These are phyloP conservation scores for Thereva nobilitata DNA, from an alignment of 2,888 invertebrate genomes.

Conservation along the genomic window DNA sequence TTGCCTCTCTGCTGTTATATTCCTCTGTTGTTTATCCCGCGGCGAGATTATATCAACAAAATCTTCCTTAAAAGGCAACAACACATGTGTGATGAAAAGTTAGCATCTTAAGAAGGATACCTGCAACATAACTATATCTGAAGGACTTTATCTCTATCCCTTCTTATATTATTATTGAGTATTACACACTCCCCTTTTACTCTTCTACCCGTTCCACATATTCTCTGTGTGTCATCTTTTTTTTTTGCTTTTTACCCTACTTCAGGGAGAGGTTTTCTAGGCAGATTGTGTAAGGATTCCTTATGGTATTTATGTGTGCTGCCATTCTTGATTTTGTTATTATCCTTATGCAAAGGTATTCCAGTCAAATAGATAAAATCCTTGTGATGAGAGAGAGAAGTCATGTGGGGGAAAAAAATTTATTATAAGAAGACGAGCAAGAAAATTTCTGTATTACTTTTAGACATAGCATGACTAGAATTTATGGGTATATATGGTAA, in stretches of 20 bases:
- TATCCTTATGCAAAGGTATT: constrained; percentile 16
- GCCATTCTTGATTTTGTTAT: not conserved
- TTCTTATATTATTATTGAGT: not conserved
- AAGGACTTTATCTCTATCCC: constrained; percentile 7
- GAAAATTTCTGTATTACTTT: no score
- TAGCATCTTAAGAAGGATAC: not conserved
- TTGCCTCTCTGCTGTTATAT: no score
- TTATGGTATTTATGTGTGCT: constrained; percentile 4
- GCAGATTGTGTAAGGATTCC: no score
- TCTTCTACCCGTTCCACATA: no score
- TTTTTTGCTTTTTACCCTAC: no score
- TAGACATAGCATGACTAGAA: no score
- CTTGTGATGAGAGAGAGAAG: not conserved
- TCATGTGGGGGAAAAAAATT: constrained; percentile 11
- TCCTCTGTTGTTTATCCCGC: no score
- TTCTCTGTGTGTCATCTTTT: no score
- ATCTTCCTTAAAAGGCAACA: not conserved
- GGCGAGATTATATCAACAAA: no score
- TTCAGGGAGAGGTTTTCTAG: no score
- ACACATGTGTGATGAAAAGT: constrained; percentile 14
- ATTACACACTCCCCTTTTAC: no score
- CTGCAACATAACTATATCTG: not conserved
- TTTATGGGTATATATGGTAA: no score
- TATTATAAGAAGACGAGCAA: constrained; percentile 1
- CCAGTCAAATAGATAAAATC: constrained; percentile 7